phyloP scores from a whole-genome alignment of 2,888 invertebrate species.

The Geophilus truncorum region DNA sequence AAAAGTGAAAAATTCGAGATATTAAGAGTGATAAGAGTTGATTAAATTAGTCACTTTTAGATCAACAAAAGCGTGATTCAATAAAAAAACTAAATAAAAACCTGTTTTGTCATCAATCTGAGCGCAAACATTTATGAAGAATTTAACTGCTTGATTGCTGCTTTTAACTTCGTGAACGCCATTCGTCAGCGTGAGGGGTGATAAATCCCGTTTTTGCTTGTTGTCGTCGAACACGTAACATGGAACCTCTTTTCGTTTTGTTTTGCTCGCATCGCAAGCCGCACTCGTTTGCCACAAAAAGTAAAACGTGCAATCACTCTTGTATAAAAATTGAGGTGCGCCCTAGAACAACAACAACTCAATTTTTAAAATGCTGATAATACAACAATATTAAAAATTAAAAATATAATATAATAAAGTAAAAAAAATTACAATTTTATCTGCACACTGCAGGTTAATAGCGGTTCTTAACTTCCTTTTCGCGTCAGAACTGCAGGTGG shows the following conservation, averaged over 20 bases:
- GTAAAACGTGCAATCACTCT: slow-evolving; percentile 41
- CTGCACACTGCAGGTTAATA: neutral
- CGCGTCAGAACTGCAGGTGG: neutral
- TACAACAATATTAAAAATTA: neutral
- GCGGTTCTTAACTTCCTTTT: neutral
- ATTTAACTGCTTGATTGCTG: slow-evolving; percentile 40
- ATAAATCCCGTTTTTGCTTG: slow-evolving; percentile 44
- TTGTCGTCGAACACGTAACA: slow-evolving; percentile 45
- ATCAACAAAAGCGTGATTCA: slow-evolving; percentile 18
- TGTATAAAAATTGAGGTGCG: slow-evolving; percentile 28
- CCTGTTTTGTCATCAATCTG: slow-evolving; percentile 38
- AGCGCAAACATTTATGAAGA: slow-evolving; percentile 47
- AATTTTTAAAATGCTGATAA: no score
- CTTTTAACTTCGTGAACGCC: slow-evolving; percentile 45
- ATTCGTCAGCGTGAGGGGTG: slow-evolving; percentile 43
- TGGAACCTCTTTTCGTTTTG: slow-evolving; percentile 43
- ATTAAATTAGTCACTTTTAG: neutral
- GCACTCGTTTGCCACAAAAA: slow-evolving; percentile 46
- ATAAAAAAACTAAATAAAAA: neutral
- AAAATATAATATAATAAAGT: neutral
- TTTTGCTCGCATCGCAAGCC: slow-evolving; percentile 41
- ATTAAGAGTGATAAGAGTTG: neutral
- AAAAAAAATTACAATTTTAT: neutral
- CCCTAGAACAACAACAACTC: slow-evolving; percentile 22
- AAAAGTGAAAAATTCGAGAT: neutral